Evolutionary conservation across 2,113 vertebrate species (phyloP).

Genomic region (Scophthalmus maximus): DNA sequence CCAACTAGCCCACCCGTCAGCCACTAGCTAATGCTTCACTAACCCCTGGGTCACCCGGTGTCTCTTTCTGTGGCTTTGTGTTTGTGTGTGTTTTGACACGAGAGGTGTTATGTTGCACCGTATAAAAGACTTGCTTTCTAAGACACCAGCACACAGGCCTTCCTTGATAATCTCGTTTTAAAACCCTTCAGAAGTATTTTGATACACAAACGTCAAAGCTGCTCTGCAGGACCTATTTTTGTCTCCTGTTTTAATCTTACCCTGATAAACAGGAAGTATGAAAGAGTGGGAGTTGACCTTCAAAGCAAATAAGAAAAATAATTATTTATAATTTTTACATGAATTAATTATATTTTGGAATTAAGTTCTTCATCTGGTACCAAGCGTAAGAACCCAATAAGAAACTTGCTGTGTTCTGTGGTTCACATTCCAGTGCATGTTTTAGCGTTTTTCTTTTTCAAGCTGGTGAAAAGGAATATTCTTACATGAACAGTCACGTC

Average conservation of each 20-base stretch:
- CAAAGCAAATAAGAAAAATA: too few relatives aligned
- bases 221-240: background rate
- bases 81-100: conserved; percentile 37
- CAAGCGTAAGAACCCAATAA: background rate
- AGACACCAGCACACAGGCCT: conserved; percentile 2
- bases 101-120: background rate
- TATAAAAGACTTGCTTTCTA: conserved; percentile 21
- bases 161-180: conserved; percentile 5
- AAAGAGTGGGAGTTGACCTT: too few relatives aligned
- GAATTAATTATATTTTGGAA: too few relatives aligned
- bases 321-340: too few relatives aligned
- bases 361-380: conserved; percentile 20
- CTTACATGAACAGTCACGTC: too few relatives aligned
- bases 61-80: conserved; percentile 36
- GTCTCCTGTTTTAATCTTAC: conserved; percentile 15
- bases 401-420: background rate
- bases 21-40: conserved; percentile 67
- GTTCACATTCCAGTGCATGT: background rate
- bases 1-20: conserved; percentile 69
- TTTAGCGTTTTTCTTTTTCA: too few relatives aligned
- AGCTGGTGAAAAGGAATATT: too few relatives aligned
- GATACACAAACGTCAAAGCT: background rate
- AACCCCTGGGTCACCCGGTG: conserved; percentile 51
- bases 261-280: background rate
- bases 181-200: background rate